Evolutionary conservation across 2,888 invertebrate genomes (phyloP), one percentile per base, ranked within the genome.

Genomic region (Melitaea athalia): DNA sequence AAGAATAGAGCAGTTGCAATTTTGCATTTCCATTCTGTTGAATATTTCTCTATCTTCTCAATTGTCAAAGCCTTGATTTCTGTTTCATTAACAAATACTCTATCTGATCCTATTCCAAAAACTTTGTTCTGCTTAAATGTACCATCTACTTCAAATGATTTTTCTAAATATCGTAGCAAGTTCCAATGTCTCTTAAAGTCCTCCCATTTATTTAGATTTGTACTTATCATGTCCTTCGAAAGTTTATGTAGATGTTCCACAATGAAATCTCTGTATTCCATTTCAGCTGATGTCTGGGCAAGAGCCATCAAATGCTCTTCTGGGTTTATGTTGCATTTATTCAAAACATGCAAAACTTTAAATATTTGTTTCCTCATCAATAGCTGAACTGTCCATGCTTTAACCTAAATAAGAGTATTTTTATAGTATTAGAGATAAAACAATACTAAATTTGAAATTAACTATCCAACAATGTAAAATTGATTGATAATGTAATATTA

Each of bases 201-300:
- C 38, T 82, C 75, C 91, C 91, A 93, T 74, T 78, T 85, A 2
- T 78, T 73, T 5, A 83, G 53, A 68, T 83, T 86, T 63, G 91
- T 87, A 64, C 71, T 72, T 59, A 78, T 82, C 72, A 92, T 87
- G 15, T 89, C 87, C 17, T 92, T 86, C 11, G 87, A 84, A 43
- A 91, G 86, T 71, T 94, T 94, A 55, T 93, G 91, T 68, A 97
- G 84, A 80, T 96, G 94, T 62, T 94, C 94, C 17, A 95, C 94
- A 73, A 96, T 93, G 75, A 95, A 95, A 76, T 95, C 94, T 76
- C 95, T 92, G 61, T 95, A 87, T 43, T 91, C 90, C 72, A 93
- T 92, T 72, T 95, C 93, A 49, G 88, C 84, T 50, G 95, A 95
- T 60, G 94, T 93, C 72, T 93, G 83, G 15, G 95, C 95, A 57